phyloP scores from a whole-genome alignment of 1,140 invertebrate species.

The Pseudoatta argentina region DNA sequence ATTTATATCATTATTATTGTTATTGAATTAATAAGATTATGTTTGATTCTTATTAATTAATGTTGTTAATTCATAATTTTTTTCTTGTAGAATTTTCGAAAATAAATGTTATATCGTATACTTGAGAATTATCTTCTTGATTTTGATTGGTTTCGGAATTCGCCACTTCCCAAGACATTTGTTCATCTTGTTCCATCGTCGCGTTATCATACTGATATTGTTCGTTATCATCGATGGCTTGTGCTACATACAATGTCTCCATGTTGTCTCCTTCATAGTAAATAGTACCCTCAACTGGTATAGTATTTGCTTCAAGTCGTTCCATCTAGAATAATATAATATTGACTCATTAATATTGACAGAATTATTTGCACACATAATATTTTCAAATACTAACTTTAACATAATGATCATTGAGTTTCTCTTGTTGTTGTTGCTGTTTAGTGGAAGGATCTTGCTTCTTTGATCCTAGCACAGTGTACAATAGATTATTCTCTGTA shows the following conservation, averaged over 20 bases:
- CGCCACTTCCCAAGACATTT: conserved; percentile 77
- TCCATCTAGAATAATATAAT: conserved; percentile 79
- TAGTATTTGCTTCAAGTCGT: conserved; percentile 78
- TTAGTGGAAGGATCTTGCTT: conserved; percentile 74
- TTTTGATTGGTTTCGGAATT: conserved; percentile 72
- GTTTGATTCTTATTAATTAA: too few species aligned
- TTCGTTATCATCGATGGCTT: conserved; percentile 78
- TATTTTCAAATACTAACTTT: conserved; percentile 75
- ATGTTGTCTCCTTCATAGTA: conserved; percentile 85
- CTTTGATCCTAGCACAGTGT: conserved; percentile 84
- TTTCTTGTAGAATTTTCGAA: not conserved
- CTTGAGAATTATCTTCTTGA: conserved; percentile 81
- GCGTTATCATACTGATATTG: conserved; percentile 81
- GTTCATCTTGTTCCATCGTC: conserved; percentile 77
- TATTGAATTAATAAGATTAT: too few species aligned
- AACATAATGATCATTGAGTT: conserved; percentile 72
- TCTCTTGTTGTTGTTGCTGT: conserved; percentile 65
- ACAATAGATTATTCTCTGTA: conserved; percentile 84
- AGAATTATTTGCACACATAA: not conserved
- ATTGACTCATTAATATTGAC: conserved; percentile 16
- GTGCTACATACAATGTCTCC: conserved; percentile 81
- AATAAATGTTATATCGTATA: conserved; percentile 53
- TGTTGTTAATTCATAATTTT: too few species aligned
- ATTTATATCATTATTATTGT: too few species aligned
- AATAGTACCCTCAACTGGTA: conserved; percentile 82